phyloP scores from a whole-genome alignment of 2,888 invertebrate species.

The Eupithecia dodoneata region DNA sequence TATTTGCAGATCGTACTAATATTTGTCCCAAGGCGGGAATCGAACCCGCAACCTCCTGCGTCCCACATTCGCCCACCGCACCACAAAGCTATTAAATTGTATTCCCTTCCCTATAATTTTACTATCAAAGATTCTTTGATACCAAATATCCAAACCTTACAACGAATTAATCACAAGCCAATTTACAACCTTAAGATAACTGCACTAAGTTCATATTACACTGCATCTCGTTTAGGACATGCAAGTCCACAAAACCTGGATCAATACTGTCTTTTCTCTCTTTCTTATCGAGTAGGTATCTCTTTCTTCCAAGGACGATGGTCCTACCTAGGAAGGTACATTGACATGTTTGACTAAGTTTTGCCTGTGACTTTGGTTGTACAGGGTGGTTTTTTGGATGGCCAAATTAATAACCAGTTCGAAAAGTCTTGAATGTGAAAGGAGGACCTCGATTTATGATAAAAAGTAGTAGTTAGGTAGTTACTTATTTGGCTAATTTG shows the following conservation, averaged over 20 bases:
- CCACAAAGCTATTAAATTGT: background rate
- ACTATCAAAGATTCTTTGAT: background rate
- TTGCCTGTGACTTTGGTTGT: background rate
- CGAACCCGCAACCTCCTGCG: no score
- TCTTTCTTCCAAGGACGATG: background rate
- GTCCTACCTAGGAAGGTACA: constrained; percentile 3
- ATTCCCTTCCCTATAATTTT: background rate
- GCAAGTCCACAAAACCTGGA: background rate
- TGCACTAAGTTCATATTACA: background rate
- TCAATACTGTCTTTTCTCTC: constrained; percentile 10
- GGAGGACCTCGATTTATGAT: no score
- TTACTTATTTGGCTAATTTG: no score
- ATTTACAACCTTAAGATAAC: background rate
- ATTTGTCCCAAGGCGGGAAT: no score
- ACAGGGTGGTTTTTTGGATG: background rate
- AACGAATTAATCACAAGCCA: background rate
- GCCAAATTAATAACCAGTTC: background rate
- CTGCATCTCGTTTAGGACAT: background rate
- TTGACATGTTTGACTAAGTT: background rate
- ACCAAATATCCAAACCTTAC: background rate
- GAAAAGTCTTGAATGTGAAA: no score
- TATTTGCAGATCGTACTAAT: no score
- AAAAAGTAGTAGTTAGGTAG: no score
- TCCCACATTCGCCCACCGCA: no score
- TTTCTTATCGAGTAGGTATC: background rate